Conservation (phyloP, 2,888 invertebrate species). For the Fissipunctia ypsillon region DNA sequence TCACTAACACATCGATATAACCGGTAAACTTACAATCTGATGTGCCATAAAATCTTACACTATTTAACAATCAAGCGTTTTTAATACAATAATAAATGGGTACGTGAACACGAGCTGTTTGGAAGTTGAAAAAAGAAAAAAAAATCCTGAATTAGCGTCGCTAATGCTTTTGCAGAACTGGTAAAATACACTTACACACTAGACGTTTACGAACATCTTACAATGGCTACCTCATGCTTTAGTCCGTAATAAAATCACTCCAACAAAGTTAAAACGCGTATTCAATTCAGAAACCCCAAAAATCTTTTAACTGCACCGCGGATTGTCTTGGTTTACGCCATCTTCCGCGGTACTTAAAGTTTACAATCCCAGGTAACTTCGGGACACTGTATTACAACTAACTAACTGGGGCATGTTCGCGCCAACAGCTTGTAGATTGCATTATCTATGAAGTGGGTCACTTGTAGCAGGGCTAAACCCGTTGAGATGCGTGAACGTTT, state of each 20-base stretch:
- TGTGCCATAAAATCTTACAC: constrained; percentile 40
- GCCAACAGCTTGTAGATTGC: constrained; percentile 37
- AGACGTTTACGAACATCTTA: neutral
- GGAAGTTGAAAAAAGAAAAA: neutral
- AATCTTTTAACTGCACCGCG: neutral
- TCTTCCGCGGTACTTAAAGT: constrained; percentile 21
- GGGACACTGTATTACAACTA: constrained; percentile 16
- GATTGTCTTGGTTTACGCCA: neutral
- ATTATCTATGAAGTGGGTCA: constrained; percentile 56
- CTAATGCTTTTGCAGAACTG: neutral
- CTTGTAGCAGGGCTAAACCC: constrained; percentile 47
- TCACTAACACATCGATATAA: constrained; percentile 79
- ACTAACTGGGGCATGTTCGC: constrained; percentile 32
- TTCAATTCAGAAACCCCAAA: neutral
- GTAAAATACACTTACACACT: neutral
- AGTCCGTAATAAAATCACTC: neutral
- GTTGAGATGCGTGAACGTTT: constrained; percentile 58
- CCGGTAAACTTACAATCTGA: constrained; percentile 74
- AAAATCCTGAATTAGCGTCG: neutral
- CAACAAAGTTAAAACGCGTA: neutral
- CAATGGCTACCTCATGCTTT: neutral
- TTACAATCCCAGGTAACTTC: constrained; percentile 20
- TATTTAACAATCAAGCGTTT: constrained; percentile 24
- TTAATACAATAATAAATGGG: constrained; percentile 6
- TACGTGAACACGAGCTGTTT: neutral